These are phyloP conservation scores for Molorchus minor DNA, from an alignment of 2,888 invertebrate species.

Conservation along the genomic window DNA sequence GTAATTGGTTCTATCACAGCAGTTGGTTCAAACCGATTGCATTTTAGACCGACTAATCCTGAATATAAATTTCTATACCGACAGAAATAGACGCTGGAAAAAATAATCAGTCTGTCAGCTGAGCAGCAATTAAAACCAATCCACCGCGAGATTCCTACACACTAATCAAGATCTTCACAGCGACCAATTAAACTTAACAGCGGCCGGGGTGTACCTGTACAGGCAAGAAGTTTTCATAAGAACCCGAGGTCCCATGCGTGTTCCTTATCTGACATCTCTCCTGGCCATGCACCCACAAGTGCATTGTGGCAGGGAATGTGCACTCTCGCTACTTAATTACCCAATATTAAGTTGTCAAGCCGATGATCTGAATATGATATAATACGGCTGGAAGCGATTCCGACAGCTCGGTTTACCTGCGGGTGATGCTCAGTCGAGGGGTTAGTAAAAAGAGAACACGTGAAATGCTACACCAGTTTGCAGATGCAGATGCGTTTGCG, in stretches of 20 bases:
- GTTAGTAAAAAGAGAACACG: too few relatives aligned
- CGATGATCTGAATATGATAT: slow-evolving; percentile 21
- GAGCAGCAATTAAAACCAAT: slow-evolving; percentile 11
- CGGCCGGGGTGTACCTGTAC: slow-evolving; percentile 10
- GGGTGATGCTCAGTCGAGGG: background rate
- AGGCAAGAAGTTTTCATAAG: slow-evolving; percentile 5
- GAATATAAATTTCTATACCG: too few relatives aligned
- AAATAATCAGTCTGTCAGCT: background rate
- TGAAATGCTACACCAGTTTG: too few relatives aligned
- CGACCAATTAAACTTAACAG: slow-evolving; percentile 28
- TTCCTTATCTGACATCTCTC: slow-evolving; percentile 22
- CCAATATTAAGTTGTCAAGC: slow-evolving; percentile 31
- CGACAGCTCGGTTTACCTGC: slow-evolving; percentile 1
- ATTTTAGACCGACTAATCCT: too few relatives aligned
- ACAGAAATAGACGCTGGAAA: too few relatives aligned
- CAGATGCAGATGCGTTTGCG: too few relatives aligned
- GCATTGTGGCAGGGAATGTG: slow-evolving; percentile 19
- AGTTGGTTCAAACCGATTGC: too few relatives aligned
- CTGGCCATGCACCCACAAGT: slow-evolving; percentile 16
- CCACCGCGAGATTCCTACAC: slow-evolving; percentile 7
- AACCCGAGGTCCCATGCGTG: slow-evolving; percentile 22
- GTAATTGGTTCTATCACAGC: too few relatives aligned
- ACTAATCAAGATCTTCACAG: slow-evolving; percentile 29
- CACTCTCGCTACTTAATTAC: slow-evolving; percentile 26
- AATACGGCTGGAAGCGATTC: slow-evolving; percentile 11